phyloP scores from a whole-genome alignment of 2,797 vertebrate species.

The Sphaeramia orbicularis region DNA sequence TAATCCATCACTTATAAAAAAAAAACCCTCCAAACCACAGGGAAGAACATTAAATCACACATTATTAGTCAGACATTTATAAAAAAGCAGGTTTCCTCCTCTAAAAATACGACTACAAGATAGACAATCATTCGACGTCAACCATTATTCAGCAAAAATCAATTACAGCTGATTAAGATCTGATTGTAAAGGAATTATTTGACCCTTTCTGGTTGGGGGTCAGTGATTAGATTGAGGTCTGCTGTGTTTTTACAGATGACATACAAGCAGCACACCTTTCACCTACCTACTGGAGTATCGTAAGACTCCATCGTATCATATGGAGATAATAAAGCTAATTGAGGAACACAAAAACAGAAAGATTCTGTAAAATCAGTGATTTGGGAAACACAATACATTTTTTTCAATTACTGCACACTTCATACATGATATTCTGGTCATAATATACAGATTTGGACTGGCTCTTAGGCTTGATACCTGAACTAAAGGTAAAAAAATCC shows the following conservation, averaged over 20 bases:
- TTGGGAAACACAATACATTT: background rate
- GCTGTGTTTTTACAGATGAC: conserved; percentile 41
- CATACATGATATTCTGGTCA: background rate
- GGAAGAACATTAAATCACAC: background rate
- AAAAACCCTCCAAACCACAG: conserved; percentile 16
- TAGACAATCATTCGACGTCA: conserved; percentile 18
- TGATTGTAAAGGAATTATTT: conserved; percentile 36
- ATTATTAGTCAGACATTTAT: conserved; percentile 12
- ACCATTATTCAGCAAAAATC: conserved; percentile 9
- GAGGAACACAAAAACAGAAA: conserved; percentile 65
- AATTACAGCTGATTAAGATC: conserved; percentile 15
- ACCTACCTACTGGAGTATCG: conserved; percentile 87
- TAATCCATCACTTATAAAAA: conserved; percentile 4
- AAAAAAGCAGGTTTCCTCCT: conserved; percentile 16
- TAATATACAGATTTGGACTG: background rate
- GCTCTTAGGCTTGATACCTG: too few species aligned
- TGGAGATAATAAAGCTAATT: conserved; percentile 87
- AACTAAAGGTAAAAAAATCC: background rate
- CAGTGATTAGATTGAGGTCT: conserved; percentile 29
- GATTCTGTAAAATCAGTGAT: conserved; percentile 37
- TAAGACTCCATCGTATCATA: conserved; percentile 78
- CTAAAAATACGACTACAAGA: conserved; percentile 2
- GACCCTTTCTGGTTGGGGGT: background rate
- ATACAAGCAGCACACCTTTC: conserved; percentile 65
- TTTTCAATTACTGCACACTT: background rate